Percentiles rank a stretch among this genome's conserved stretches.
These are phyloP conservation scores for Champsocephalus gunnari DNA, from an alignment of 2,797 vertebrate species.

Conservation along the genomic window DNA sequence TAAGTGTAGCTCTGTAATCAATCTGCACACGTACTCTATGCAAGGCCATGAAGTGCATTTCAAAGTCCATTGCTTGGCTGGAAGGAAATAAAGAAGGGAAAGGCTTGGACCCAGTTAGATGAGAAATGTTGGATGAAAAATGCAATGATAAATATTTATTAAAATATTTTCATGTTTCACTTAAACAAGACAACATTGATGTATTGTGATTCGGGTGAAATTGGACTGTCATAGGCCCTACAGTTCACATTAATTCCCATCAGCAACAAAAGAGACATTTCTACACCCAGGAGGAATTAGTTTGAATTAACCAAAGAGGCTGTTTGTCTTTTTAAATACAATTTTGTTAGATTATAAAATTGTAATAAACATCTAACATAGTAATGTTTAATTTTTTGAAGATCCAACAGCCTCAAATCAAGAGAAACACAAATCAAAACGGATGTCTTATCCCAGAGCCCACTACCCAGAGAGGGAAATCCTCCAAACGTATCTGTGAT, in stretches of 20 bases:
- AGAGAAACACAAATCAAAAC: not conserved
- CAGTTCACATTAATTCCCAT: not conserved
- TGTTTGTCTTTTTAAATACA: not conserved
- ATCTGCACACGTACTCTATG: constrained; percentile 52
- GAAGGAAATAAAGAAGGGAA: constrained; percentile 12
- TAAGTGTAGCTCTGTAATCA: constrained; percentile 61
- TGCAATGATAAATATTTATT: not conserved
- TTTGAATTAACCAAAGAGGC: not conserved
- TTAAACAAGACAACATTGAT: not conserved
- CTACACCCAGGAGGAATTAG: not conserved
- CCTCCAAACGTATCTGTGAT: not conserved
- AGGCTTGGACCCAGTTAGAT: not conserved
- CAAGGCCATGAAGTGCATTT: constrained; percentile 49
- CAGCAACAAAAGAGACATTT: not conserved
- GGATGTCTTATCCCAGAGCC: not conserved
- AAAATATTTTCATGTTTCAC: not conserved
- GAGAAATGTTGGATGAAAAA: not conserved
- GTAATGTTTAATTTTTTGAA: not conserved
- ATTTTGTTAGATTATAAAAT: not conserved
- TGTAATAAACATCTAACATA: not conserved
- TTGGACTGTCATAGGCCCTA: not conserved
- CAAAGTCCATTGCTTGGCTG: constrained; percentile 33
- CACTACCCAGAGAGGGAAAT: not conserved
- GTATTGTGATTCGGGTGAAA: not conserved
- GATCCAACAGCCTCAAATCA: not conserved